Evolutionary conservation across 2,113 vertebrate genomes (phyloP), one percentile per base, ranked within the genome.

Genomic region (Aplodontia rufa): DNA sequence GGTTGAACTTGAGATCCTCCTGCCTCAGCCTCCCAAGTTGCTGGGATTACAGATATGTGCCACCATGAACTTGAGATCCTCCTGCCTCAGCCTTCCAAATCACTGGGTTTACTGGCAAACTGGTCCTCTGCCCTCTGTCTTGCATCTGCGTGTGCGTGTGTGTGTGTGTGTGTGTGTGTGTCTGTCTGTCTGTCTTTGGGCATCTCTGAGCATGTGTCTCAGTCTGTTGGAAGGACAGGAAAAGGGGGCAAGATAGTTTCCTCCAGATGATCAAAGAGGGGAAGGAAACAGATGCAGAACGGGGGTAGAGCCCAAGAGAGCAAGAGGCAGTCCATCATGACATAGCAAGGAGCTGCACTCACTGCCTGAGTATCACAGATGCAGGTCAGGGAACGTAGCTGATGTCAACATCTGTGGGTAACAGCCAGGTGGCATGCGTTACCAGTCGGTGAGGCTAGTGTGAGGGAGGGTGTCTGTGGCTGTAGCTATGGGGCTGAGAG

Each of bases 401-500:
- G n/a, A 74, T 42, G 6, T 19, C 24, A 72, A 64, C 55, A 32
- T 26, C 55, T 51, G 12, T 11, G 20, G 47, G 32, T 76, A 55
- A 66, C 47, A 72, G 47, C 58, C 58, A 26, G 9, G 10, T 26
- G 24, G 58, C 58, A 60, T 60, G 58, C 2, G 55, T 30, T 17
- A 20, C 35, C 26, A 6, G 14, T 3, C 16, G 0, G 24, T 5
- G 6, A 76, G 37, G 60, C 19, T 8, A 11, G 28, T 8, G n/a
- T 19, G 0, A 2, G 2, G 8, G 35, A 60, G 10, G 0, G 13
- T 8, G 17, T 37, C 4, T 11, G 16, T 30, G 35, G 32, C 32
- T 10, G 20, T 10, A 10, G 12, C 3, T 1, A 16, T 4, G 69
- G 51, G 10, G 37, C 35, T 40, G 30, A 26, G 4, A 72, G 10